These are phyloP conservation scores for Philypnodon macrostomus DNA, from an alignment of 2,797 vertebrate species.

Conservation along the genomic window DNA sequence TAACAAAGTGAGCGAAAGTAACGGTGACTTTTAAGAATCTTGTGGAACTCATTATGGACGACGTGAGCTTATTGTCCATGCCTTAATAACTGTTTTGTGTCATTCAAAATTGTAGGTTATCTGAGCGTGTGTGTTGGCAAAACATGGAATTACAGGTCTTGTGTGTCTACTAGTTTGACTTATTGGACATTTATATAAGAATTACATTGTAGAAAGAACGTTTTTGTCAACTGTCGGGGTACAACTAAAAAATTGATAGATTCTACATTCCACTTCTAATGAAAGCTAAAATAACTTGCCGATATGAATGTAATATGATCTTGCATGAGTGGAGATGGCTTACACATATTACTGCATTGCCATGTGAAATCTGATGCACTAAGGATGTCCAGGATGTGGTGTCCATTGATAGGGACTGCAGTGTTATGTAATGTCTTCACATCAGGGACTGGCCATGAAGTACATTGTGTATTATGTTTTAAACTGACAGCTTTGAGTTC, in stretches of 20 bases:
- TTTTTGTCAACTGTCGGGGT: too few species aligned
- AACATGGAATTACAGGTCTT: conserved; percentile 5
- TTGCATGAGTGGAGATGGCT: not conserved
- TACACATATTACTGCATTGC: not conserved
- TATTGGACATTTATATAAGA: too few species aligned
- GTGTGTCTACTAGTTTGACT: too few species aligned
- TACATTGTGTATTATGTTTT: too few species aligned
- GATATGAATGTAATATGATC: conserved; percentile 1
- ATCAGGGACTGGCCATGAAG: not conserved
- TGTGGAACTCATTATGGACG: not conserved
- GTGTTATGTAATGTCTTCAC: conserved; percentile 1
- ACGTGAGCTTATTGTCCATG: conserved; percentile 4
- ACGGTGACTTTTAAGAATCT: not conserved
- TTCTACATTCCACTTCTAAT: too few species aligned
- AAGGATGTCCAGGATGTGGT: conserved; percentile 1
- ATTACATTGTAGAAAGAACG: too few species aligned
- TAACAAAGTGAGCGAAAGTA: not conserved
- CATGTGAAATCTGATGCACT: conserved; percentile 4
- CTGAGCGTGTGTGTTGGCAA: not conserved
- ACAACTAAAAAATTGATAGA: too few species aligned
- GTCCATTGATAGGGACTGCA: conserved; percentile 3
- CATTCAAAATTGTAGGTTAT: not conserved
- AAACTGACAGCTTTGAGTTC: not conserved
- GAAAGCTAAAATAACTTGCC: not conserved
- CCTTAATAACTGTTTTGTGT: conserved; percentile 6